Evolutionary conservation across 2,113 vertebrate species (phyloP).

Genomic region (Thalassoma bifasciatum): DNA sequence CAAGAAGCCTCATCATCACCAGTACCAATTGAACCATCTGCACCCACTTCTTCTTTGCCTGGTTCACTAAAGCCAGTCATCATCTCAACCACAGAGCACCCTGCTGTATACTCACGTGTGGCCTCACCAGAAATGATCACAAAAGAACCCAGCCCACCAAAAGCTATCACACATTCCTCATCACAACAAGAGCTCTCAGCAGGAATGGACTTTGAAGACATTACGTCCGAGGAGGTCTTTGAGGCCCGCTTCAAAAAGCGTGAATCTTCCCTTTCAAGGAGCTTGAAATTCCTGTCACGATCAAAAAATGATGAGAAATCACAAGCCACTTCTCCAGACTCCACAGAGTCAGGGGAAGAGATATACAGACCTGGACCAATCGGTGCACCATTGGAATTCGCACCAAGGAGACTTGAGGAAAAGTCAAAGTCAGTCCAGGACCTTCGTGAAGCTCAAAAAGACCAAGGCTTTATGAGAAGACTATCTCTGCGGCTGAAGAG

Average conservation of each 20-base stretch:
- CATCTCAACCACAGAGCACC: constrained; percentile 78
- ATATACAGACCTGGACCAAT: constrained; percentile 91
- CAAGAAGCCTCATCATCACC: constrained; percentile 15
- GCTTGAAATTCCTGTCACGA: constrained; percentile 89
- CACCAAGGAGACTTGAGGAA: constrained; percentile 80
- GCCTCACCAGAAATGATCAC: constrained; percentile 80
- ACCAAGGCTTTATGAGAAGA: constrained; percentile 91
- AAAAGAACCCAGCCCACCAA: constrained; percentile 83
- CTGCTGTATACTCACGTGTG: constrained; percentile 84
- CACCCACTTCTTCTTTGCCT: constrained; percentile 33
- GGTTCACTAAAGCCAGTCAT: constrained; percentile 45
- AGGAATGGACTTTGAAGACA: constrained; percentile 84
- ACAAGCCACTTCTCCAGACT: constrained; percentile 39
- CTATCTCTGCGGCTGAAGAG: constrained; percentile 90
- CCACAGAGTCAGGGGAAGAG: constrained; percentile 83
- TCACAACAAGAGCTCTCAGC: constrained; percentile 60
- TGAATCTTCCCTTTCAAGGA: constrained; percentile 90
- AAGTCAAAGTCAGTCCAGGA: constrained; percentile 96
- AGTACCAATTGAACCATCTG: constrained; percentile 20
- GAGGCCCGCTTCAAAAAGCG: constrained; percentile 95
- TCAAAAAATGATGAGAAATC: constrained; percentile 90
- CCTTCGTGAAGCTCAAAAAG: constrained; percentile 89
- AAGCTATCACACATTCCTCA: constrained; percentile 44
- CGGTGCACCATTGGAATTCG: constrained; percentile 91
- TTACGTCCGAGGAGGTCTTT: constrained; percentile 95